These are phyloP conservation scores for Athene cunicularia DNA, from an alignment of 2,113 vertebrate genomes.

Conservation along the genomic window DNA sequence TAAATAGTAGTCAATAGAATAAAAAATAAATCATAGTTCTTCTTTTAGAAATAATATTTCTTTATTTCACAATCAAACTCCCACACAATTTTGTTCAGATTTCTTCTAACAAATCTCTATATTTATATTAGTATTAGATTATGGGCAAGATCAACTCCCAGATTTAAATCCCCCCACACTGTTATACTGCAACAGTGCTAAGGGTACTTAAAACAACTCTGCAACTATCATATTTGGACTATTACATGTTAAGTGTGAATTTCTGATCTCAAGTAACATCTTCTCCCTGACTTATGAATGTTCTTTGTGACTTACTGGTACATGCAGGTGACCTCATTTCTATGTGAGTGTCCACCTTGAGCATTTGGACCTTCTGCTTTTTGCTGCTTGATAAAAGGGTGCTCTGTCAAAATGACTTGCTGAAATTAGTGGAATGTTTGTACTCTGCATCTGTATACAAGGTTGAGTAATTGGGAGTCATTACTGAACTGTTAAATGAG, in stretches of 20 bases:
- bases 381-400: background rate
- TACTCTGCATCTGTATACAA: rapidly evolving
- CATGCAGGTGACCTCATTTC: background rate
- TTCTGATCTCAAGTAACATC: background rate
- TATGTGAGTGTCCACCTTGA: background rate
- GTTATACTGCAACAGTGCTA: background rate
- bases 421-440: background rate
- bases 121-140: background rate
- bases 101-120: background rate
- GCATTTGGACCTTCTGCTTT: background rate
- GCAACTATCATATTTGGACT: background rate
- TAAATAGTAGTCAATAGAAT: background rate
- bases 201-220: background rate
- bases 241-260: rapidly evolving
- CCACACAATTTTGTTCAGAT: background rate
- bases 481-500: background rate
- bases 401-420: background rate
- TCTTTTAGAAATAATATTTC: background rate
- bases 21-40: background rate
- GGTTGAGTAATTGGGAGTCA: background rate
- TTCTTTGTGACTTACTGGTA: background rate
- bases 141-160: background rate
- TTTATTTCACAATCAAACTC: background rate
- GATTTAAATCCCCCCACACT: background rate
- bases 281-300: background rate